A percentile compares a stretch with the other conserved stretches of the same genome.
These are phyloP conservation scores for Apteryx owenii DNA, from an alignment of 2,113 vertebrate genomes.

Conservation along the genomic window DNA sequence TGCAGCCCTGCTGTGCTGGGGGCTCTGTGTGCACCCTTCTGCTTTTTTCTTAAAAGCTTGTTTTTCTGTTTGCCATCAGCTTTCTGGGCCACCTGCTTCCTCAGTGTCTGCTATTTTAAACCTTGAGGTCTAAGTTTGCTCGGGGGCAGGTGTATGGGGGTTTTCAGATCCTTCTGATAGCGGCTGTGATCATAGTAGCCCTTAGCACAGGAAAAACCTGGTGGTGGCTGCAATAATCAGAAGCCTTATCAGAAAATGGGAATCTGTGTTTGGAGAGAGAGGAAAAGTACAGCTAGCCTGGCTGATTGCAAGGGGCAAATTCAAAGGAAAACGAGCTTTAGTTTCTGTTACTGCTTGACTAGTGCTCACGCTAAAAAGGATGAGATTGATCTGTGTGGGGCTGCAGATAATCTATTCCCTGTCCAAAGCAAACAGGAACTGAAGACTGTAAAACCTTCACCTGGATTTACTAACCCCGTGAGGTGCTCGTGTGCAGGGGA, in stretches of 20 bases:
- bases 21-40: accelerated
- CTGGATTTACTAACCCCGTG: no score
- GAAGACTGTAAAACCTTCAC: not conserved
- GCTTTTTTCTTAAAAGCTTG: not conserved
- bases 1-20: accelerated
- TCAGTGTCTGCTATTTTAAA: not conserved
- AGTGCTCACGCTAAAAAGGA: no score
- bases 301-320: not conserved
- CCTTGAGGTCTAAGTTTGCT: accelerated
- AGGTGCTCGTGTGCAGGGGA: not conserved
- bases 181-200: not conserved
- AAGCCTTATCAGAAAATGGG: not conserved
- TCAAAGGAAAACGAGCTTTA: not conserved
- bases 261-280: not conserved
- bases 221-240: not conserved
- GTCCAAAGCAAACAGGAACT: not conserved
- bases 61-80: not conserved
- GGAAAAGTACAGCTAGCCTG: not conserved
- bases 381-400: not conserved
- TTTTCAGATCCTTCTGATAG: no score
- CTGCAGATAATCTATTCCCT: not conserved
- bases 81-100: not conserved
- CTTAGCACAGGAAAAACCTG: not conserved
- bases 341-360: not conserved
- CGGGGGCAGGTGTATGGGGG: no score